A percentile compares a stretch with the other conserved stretches of the same genome.
Conservation (phyloP, 2,113 vertebrate species). For the Acinonyx jubatus region DNA sequence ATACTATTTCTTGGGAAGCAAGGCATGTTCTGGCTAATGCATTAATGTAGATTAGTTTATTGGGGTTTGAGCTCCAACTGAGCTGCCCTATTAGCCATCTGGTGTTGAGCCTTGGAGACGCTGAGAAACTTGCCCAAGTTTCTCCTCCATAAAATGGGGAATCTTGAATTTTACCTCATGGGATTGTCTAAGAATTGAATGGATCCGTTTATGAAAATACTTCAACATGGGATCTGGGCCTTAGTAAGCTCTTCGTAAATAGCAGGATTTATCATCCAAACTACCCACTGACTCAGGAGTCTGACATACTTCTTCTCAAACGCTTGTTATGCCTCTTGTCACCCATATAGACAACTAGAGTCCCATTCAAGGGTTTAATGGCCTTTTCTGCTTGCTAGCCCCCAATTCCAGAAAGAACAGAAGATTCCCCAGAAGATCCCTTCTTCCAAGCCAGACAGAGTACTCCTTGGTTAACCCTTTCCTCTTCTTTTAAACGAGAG, state of each 20-base stretch:
- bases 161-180: neutral
- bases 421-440: neutral
- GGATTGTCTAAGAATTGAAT: neutral
- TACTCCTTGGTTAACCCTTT: neutral
- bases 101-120: neutral
- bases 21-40: too few species aligned
- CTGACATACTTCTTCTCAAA: neutral
- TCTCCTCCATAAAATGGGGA: neutral
- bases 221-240: neutral
- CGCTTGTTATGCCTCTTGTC: neutral
- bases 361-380: neutral
- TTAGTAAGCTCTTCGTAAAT: slow-evolving; percentile 7
- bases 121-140: neutral
- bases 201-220: neutral
- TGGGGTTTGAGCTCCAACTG: neutral
- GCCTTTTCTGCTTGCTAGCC: neutral
- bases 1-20: neutral
- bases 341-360: neutral
- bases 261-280: neutral
- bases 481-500: neutral
- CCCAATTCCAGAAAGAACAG: neutral
- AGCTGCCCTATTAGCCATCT: neutral
- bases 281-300: neutral
- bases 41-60: neutral
- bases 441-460: neutral